Evolutionary conservation across 2,113 vertebrate species (phyloP), one percentile per base, ranked within the genome.

Genomic region (Arothron firmamentum): DNA sequence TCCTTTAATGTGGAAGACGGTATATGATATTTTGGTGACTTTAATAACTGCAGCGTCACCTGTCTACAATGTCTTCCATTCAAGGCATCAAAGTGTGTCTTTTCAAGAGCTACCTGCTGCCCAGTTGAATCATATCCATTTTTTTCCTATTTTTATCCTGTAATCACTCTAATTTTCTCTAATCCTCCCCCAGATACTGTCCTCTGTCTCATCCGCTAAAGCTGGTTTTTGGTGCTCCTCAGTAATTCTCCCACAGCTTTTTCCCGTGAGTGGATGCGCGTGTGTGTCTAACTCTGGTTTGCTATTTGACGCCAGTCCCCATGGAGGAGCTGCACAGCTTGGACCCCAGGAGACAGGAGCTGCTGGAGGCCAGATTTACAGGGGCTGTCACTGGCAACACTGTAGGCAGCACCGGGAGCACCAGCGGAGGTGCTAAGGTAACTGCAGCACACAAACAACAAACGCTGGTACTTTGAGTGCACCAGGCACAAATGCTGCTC

Each of bases 261-360:
- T 2, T 19, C 62, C 52, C 45, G 5, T 17, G 4, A 16, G 10
- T 45, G 43, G 13, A 45, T 17, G 43, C 43, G 16, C 16, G 43
- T 45, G 15, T 48, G 46, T 48, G 16, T 48, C 19, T 51, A 21
- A 5, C 51, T 31, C 25, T 70, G 60, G 50, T 18, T 17, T 11
- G 20, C 28, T 54, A 20, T 2, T 11, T 75, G n/a, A 0, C 17
- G 41, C 15, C 69, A 96, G 94, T 91, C 92, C 93, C 93, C 82
- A 98, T 99, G 97, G 97, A 99, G 89, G 97, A 99, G 79, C 93
- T 99, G 92, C 96, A 99, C 84, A 98, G 96, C 88, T 90, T 99
- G 89, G 97, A 99, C 90, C 96, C 97, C 85, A 92, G 97, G 91
- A 91, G 96, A 79, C 97, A 99, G 87, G 96, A 99, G 90, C 91